These are phyloP conservation scores for Ceraclea dissimilis DNA, from an alignment of 2,888 invertebrate genomes.

Conservation along the genomic window DNA sequence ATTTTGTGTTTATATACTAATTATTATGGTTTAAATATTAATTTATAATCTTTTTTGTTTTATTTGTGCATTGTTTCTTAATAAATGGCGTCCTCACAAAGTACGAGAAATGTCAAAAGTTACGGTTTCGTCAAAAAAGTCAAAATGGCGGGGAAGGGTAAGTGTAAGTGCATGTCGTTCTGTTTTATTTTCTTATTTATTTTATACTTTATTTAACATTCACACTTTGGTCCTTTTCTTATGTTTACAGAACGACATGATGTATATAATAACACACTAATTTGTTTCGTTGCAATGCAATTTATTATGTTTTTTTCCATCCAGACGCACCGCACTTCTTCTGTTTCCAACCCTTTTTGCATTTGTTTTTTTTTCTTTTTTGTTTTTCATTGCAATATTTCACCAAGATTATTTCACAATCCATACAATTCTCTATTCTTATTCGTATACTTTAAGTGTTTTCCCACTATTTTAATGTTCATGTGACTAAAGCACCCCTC, in stretches of 20 bases:
- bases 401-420: too few species aligned
- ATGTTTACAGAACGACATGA: conserved; percentile 5
- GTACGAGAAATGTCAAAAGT: background rate
- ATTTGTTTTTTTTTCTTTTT: background rate
- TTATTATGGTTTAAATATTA: too few species aligned
- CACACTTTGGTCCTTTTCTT: conserved; percentile 6
- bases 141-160: conserved; percentile 44
- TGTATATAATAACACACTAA: background rate
- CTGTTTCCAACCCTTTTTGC: background rate
- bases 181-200: conserved; percentile 23
- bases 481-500: too few species aligned
- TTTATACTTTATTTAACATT: conserved; percentile 3
- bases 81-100: too few species aligned
- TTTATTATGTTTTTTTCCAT: background rate
- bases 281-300: background rate
- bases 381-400: too few species aligned
- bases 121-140: conserved; percentile 27
- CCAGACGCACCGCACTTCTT: background rate
- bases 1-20: too few species aligned
- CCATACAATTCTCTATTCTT: too few species aligned
- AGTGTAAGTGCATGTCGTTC: conserved; percentile 37
- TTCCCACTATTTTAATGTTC: too few species aligned
- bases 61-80: too few species aligned
- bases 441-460: too few species aligned
- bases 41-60: too few species aligned